Evolutionary conservation across 2,113 vertebrate genomes (phyloP).

Genomic region (Hystrix brachyura): DNA sequence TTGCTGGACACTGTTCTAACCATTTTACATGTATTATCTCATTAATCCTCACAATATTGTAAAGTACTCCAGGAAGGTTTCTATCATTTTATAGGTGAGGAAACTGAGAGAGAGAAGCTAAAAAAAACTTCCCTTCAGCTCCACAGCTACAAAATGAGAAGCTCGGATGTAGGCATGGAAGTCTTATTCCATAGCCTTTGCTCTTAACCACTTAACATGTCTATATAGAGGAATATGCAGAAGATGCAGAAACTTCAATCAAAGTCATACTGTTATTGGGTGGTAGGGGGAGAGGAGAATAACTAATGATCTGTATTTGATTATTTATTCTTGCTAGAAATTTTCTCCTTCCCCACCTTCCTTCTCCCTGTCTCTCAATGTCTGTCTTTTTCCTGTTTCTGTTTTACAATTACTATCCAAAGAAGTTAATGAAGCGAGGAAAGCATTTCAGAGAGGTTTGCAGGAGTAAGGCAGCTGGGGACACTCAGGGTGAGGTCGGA

Average conservation of each 20-base stretch:
- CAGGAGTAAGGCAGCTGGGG: not conserved
- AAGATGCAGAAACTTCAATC: not conserved
- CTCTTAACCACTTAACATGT: not conserved
- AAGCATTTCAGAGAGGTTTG: not conserved
- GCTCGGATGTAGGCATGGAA: not conserved
- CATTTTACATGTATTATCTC: not conserved
- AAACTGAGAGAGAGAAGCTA: conserved; percentile 16
- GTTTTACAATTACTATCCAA: not conserved
- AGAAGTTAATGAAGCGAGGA: not conserved
- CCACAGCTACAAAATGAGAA: not conserved
- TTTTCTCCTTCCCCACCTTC: not conserved
- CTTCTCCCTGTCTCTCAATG: not conserved
- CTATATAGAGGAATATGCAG: not conserved
- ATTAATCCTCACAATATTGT: not conserved
- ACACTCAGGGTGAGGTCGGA: accelerated
- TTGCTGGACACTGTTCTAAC: not conserved
- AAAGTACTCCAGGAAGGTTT: not conserved
- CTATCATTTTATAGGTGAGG: not conserved
- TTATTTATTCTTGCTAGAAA: conserved; percentile 5
- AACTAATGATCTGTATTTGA: not conserved
- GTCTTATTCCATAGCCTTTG: not conserved
- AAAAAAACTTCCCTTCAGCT: not conserved
- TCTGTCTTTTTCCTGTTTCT: no score
- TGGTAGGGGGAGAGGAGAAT: not conserved
- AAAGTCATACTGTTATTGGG: not conserved